A percentile compares a stretch with the other conserved stretches of the same genome.
Evolutionary conservation across 2,888 invertebrate genomes (phyloP).

Genomic region (Xylocampa areola): DNA sequence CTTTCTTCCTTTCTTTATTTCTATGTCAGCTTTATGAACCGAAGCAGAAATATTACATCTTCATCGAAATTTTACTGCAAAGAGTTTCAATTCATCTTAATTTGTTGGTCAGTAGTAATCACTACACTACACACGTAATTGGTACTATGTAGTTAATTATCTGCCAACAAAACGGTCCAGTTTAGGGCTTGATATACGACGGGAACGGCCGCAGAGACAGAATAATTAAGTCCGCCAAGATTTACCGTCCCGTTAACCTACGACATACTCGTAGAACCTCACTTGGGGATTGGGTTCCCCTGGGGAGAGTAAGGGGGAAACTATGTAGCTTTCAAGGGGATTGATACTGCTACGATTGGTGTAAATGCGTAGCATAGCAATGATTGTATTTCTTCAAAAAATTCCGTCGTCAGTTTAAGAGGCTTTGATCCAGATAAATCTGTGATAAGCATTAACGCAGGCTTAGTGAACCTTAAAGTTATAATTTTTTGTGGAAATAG

Average conservation of each 20-base stretch:
- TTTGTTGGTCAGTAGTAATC: background rate
- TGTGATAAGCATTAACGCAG: too few species aligned
- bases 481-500: too few species aligned
- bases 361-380: background rate
- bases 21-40: too few species aligned
- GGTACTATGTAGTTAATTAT: background rate
- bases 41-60: too few species aligned
- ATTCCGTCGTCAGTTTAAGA: slow-evolving; percentile 5
- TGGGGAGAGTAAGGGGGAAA: slow-evolving; percentile 1
- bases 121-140: background rate
- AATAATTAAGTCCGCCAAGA: slow-evolving; percentile 44
- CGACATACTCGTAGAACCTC: slow-evolving; percentile 3
- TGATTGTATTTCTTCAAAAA: background rate
- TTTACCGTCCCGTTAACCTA: slow-evolving; percentile 28
- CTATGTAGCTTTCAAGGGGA: slow-evolving; percentile 8
- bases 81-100: too few species aligned
- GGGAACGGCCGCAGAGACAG: slow-evolving; percentile 1
- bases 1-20: too few species aligned
- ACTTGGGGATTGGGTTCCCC: background rate
- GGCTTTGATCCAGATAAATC: background rate
- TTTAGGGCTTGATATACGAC: slow-evolving; percentile 10
- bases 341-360: slow-evolving; percentile 14
- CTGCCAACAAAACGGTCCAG: slow-evolving; percentile 3
- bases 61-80: too few species aligned
- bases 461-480: too few species aligned